Conservation (phyloP, 2,888 invertebrate genomes). For the Drosophila fungiperda region DNA sequence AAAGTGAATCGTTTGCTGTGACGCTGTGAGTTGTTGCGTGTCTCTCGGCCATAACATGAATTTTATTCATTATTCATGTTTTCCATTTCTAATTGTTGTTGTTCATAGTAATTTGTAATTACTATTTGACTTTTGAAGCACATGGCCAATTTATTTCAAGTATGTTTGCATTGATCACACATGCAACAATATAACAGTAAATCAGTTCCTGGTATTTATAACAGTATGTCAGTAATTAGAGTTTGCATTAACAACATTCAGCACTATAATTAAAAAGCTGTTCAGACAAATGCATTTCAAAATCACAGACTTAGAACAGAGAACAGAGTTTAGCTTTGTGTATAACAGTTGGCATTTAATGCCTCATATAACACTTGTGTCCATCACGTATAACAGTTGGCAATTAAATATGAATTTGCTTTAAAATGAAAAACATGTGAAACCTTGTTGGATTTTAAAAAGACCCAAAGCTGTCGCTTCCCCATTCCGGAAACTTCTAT, state of each 20-base stretch:
- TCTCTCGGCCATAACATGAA: conserved; percentile 48
- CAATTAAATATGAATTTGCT: background rate
- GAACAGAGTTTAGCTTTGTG: background rate
- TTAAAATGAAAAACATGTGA: background rate
- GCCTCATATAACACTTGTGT: background rate
- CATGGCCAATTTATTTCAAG: background rate
- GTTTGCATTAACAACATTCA: background rate
- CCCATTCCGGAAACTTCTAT: background rate
- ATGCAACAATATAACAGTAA: background rate
- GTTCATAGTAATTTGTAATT: conserved; percentile 35
- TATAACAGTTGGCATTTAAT: background rate
- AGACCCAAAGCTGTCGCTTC: background rate
- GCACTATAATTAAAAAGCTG: background rate
- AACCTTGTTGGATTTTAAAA: background rate
- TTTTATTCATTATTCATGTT: conserved; percentile 4
- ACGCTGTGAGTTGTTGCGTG: conserved; percentile 49
- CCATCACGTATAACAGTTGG: background rate
- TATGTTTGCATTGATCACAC: background rate
- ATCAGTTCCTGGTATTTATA: background rate
- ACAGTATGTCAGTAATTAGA: background rate
- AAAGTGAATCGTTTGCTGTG: background rate
- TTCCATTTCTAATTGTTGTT: conserved; percentile 26
- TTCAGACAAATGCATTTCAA: background rate
- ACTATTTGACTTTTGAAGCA: background rate
- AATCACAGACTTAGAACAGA: background rate